phyloP scores from a whole-genome alignment of 2,888 invertebrate genomes.

The Agrotis ipsilon region DNA sequence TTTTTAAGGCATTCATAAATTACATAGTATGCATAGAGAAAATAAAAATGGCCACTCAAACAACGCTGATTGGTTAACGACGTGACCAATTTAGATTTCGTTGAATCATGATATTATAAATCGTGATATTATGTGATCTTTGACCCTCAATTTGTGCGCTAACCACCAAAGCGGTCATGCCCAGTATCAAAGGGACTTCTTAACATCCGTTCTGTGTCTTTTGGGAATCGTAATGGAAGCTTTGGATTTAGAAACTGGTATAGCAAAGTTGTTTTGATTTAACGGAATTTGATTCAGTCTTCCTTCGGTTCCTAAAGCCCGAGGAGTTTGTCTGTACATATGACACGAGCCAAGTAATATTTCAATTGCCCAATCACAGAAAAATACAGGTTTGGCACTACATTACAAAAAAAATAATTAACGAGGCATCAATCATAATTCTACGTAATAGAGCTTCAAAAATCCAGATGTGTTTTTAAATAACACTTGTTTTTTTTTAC shows the following conservation, averaged over 20 bases:
- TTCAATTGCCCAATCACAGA: background rate
- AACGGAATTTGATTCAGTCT: background rate
- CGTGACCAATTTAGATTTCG: conserved; percentile 23
- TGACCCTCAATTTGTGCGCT: conserved; percentile 19
- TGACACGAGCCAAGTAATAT: background rate
- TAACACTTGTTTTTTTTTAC: conserved; percentile 1
- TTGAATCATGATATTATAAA: conserved; percentile 14
- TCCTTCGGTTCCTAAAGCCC: background rate
- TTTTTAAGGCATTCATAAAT: conserved; percentile 4
- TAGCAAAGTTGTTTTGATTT: background rate
- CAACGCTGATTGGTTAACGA: conserved; percentile 10
- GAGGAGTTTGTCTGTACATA: background rate
- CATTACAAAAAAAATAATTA: background rate
- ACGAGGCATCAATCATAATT: background rate
- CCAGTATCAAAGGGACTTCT: conserved; percentile 19
- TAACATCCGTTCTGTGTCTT: background rate
- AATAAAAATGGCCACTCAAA: conserved; percentile 15
- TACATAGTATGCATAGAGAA: background rate
- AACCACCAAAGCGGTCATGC: background rate
- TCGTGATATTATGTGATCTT: conserved; percentile 1
- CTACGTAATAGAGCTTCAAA: background rate
- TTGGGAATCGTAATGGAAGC: background rate
- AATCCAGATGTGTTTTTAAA: background rate
- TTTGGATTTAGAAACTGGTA: background rate
- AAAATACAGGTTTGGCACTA: background rate